These are phyloP conservation scores for Hyposoter dolosus DNA, from an alignment of 2,888 invertebrate species.

Conservation along the genomic window DNA sequence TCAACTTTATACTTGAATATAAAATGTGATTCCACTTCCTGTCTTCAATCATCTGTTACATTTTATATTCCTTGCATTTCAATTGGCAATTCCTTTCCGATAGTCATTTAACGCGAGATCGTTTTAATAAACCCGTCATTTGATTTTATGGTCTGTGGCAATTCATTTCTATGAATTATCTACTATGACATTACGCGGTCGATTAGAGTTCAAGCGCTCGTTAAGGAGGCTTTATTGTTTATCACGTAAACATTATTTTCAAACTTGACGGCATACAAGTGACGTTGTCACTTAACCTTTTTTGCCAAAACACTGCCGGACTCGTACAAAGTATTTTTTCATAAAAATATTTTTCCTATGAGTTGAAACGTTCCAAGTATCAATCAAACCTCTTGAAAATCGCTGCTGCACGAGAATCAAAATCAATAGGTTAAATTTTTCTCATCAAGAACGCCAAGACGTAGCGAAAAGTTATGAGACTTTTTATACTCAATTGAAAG, in stretches of 20 bases:
- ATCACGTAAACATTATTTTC: not conserved
- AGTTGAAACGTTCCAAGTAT: too few species aligned
- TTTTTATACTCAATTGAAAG: not conserved
- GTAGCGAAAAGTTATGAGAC: not conserved
- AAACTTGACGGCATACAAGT: too few species aligned
- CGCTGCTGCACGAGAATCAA: too few species aligned
- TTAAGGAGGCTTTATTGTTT: not conserved
- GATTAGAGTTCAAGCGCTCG: not conserved
- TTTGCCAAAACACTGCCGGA: too few species aligned
- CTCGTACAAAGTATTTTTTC: too few species aligned
- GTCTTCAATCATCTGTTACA: conserved; percentile 18
- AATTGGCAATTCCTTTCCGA: not conserved
- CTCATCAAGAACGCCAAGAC: too few species aligned
- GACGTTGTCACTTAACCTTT: too few species aligned
- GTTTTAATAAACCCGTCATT: not conserved
- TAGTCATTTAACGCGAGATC: not conserved
- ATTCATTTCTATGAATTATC: not conserved
- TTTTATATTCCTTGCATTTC: conserved; percentile 12
- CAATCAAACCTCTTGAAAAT: too few species aligned
- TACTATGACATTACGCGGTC: not conserved
- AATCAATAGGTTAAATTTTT: too few species aligned
- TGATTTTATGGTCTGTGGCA: not conserved
- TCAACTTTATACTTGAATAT: conserved; percentile 8
- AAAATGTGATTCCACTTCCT: conserved; percentile 7
- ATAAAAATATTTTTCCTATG: too few species aligned